Conservation (phyloP, 2,113 vertebrate species). For the Pseudolaguvia tuberculata region DNA sequence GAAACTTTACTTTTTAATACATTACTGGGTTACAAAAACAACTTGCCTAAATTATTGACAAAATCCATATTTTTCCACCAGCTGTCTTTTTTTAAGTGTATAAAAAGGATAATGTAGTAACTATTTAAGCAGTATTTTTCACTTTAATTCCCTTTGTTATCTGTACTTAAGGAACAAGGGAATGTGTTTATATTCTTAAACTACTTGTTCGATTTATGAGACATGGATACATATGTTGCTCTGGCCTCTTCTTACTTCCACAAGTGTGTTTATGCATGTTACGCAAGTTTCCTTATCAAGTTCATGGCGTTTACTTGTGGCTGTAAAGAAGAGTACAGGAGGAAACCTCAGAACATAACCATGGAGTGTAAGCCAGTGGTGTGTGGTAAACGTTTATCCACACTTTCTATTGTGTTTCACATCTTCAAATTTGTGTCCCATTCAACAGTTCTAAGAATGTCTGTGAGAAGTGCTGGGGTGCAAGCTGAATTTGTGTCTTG, state of each 20-base stretch:
- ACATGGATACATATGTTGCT: not conserved
- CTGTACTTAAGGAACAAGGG: too few species aligned
- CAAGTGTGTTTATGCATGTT: not conserved
- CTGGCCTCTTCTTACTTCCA: not conserved
- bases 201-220: not conserved
- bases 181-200: not conserved
- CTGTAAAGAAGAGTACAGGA: constrained; percentile 33
- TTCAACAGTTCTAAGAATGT: constrained; percentile 24
- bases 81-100: not conserved
- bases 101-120: not conserved
- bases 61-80: not conserved
- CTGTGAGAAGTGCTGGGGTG: not conserved
- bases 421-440: constrained; percentile 20
- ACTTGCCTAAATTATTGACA: not conserved
- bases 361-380: constrained; percentile 34
- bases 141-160: not conserved
- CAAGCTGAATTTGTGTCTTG: not conserved
- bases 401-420: not conserved
- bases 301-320: constrained; percentile 7
- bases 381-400: constrained; percentile 42
- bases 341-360: constrained; percentile 48
- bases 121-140: not conserved
- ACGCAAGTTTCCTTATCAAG: not conserved
- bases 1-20: too few species aligned
- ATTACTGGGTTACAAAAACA: not conserved